Base-by-base conservation (phyloP, 1,140 invertebrate species). In the Hylaeus anthracinus region DNA sequence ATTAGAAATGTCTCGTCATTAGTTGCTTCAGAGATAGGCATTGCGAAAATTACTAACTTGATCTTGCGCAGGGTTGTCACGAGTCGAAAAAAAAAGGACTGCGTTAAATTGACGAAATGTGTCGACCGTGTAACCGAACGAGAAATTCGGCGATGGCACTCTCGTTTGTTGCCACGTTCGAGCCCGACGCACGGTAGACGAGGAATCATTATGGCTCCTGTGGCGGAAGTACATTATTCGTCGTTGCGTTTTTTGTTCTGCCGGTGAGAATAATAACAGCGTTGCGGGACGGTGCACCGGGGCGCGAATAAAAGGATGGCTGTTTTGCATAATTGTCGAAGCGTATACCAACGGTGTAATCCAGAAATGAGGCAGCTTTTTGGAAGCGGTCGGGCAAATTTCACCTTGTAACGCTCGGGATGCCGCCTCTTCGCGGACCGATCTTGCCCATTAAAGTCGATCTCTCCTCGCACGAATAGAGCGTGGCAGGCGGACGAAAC, bases 251-350 rank as follows among this genome's bases (percentile, higher is more conserved):
- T 86, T 86, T 86, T 86, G 79, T 83, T 86, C 84, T 72, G 41
- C 5, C 80, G 55, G 45, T 48, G 61, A 60, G 81, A 87, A 83
- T 87, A 87, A 87, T 87, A 86, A 87, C 74, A 87, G 77, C 76
- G 77, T 79, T 72, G 79, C 81, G 39, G 81, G 75, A 83, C 77
- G 84, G 76, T 86, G 81, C 81, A 72, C 60, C 69, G 81, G 69
- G 84, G 82, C 81, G 86, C 86, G 86, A 87, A 87, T 84, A 86
- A 87, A 78, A 83, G 81, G 78, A 87, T 66, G 72, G 79, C 86
- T 87, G 84, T 79, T 88, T 88, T 88, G 86, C 86, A 88, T 88
- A 88, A 88, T 88, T 82, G 83, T 87, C 76, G 82, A 83, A 84
- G 73, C 83, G 72, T 87, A 87, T 80, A 85, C 86, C 71, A 79